Conservation (phyloP, 2,113 vertebrate species). For the Hoplias malabaricus region DNA sequence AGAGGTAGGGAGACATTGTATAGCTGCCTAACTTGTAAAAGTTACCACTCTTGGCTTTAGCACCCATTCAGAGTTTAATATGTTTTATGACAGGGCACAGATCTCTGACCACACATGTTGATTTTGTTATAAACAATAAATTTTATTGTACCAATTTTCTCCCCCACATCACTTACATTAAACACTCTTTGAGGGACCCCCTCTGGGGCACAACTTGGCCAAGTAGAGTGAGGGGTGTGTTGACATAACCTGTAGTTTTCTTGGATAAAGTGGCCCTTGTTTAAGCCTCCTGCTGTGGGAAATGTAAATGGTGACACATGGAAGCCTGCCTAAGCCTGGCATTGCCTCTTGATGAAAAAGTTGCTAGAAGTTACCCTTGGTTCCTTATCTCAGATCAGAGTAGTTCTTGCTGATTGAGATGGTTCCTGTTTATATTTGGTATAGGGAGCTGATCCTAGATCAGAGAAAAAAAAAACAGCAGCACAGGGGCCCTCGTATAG, state of each 20-base stretch:
- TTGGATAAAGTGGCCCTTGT: constrained; percentile 45
- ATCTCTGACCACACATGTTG: too few species aligned
- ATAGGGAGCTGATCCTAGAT: not conserved
- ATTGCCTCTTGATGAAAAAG: not conserved
- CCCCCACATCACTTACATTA: constrained; percentile 13
- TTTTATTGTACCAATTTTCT: too few species aligned
- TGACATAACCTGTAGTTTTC: constrained; percentile 46
- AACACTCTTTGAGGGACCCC: constrained; percentile 1
- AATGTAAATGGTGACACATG: constrained; percentile 49
- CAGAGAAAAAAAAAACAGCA: not conserved
- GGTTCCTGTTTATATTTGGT: not conserved
- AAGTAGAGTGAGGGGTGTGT: constrained; percentile 29
- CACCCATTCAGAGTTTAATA: too few species aligned
- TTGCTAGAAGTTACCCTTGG: not conserved
- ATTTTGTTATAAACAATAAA: not conserved
- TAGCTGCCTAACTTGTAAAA: not conserved
- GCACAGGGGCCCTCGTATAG: not conserved
- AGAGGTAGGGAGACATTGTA: not conserved
- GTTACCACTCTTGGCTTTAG: not conserved
- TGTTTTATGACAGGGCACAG: too few species aligned
- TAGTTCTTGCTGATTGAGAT: not conserved
- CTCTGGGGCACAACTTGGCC: constrained; percentile 1
- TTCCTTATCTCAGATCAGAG: not conserved
- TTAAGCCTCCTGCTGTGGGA: constrained; percentile 47
- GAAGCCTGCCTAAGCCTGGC: constrained; percentile 23